These are phyloP conservation scores for Choreutis nemorana DNA, from an alignment of 2,888 invertebrate genomes.

Conservation along the genomic window DNA sequence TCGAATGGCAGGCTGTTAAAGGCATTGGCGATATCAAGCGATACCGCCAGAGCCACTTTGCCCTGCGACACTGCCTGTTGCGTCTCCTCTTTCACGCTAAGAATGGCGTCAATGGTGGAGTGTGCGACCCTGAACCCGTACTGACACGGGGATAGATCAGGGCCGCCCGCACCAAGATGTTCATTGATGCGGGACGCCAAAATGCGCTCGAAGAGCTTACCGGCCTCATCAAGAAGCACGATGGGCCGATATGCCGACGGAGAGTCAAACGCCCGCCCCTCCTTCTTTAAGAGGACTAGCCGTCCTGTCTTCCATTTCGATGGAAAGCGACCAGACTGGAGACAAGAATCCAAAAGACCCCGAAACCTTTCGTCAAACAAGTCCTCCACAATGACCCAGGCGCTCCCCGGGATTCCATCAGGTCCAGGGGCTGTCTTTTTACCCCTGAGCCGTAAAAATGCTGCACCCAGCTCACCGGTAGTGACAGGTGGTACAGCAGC, in stretches of 20 bases:
- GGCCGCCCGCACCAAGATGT: constrained; percentile 1
- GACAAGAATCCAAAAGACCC: not conserved
- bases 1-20: constrained; percentile 4
- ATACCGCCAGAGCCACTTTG: constrained; percentile 2
- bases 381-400: no score
- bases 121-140: constrained; percentile 7
- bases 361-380: constrained; percentile 2
- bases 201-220: constrained; percentile 1
- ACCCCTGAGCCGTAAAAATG: no score
- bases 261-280: constrained; percentile 2
- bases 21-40: constrained; percentile 5
- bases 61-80: not conserved
- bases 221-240: not conserved
- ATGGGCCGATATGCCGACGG: no score
- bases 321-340: constrained; percentile 1
- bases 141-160: constrained; percentile 1
- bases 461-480: no score
- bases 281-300: constrained; percentile 11
- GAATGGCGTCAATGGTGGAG: constrained; percentile 8
- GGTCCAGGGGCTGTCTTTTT: no score
- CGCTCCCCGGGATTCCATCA: no score
- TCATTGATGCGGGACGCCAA: no score
- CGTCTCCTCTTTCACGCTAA: constrained; percentile 1
- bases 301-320: constrained; percentile 9
- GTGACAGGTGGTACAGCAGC: no score